phyloP scores from a whole-genome alignment of 2,888 invertebrate genomes.

The Argynnis bischoffii region DNA sequence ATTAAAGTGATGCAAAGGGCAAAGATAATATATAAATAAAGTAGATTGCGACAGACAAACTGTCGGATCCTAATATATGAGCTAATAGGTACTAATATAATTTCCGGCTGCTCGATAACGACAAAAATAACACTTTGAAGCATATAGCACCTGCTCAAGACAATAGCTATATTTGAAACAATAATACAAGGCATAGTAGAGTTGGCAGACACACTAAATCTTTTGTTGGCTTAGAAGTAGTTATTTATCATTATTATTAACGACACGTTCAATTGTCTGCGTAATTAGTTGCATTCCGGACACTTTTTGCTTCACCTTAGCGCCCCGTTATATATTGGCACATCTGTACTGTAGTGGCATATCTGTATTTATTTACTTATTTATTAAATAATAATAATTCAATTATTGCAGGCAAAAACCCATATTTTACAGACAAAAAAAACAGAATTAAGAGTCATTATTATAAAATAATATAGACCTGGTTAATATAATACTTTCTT shows the following conservation, averaged over 20 bases:
- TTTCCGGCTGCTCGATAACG: no score
- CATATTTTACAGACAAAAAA: no score
- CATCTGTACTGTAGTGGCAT: not conserved
- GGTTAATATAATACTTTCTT: no score
- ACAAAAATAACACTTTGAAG: no score
- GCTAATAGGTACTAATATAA: no score
- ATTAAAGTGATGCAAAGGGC: no score
- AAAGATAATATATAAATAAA: no score
- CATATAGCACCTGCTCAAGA: not conserved
- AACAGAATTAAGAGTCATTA: no score
- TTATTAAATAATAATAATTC: not conserved
- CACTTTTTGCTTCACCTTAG: conserved; percentile 32
- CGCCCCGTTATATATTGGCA: conserved; percentile 27
- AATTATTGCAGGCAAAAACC: no score
- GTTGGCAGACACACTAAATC: conserved; percentile 37
- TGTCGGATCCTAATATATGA: no score
- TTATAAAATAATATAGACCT: no score
- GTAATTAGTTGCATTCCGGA: conserved; percentile 31
- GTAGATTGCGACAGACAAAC: no score
- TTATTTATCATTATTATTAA: conserved; percentile 38
- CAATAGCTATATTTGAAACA: conserved; percentile 7
- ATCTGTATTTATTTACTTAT: not conserved
- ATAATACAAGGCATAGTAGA: conserved; percentile 14
- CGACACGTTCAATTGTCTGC: conserved; percentile 36
- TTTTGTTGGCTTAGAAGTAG: conserved; percentile 24